Evolutionary conservation across 2,797 vertebrate species (phyloP), one percentile per base, ranked within the genome.

Genomic region (Pseudomugil gertrudae): DNA sequence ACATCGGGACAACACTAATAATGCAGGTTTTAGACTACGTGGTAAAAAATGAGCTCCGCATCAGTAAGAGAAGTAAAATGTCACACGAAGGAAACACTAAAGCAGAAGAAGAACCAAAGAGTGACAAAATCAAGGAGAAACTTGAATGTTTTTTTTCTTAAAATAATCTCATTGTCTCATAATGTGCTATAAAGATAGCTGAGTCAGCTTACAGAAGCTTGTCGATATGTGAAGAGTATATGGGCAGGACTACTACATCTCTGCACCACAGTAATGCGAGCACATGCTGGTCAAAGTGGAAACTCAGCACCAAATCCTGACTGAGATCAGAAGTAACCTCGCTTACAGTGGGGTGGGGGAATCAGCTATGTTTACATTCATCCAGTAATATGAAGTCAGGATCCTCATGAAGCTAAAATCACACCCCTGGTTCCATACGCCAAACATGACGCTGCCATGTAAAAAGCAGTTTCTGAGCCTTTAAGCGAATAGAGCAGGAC

Each of bases 241-340:
- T 60, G 60, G 32, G 63, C 76, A 15, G 43, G 63, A 76, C 71
- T 76, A 72, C 86, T 68, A 67, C 36, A 71, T 43, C 80, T 71
- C 63, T 33, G 21, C 68, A 58, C 66, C 53, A 52, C 61, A 40
- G 78, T 78, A 82, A 81, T 61, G 57, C 4, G 29, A 84, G 78
- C 19, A 58, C 64, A 76, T 76, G 38, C 59, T 9, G 45, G 33
- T 54, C 72, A 33, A 27, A 69, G 64, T 66, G 26, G 79, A 76
- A 83, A 90, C 63, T 38, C 4, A 76, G 82, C 64, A 79, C 84
- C 61, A 21, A 52, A 61, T 11, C 14, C 29, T 23, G 57, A 54
- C 64, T 74, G n/a, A n/a, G 81, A 80, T 80, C 66, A 71, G 74
- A 53, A 69, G 67, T 32, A 36, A 72, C 53, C 65, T 63, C 21